Base-by-base conservation (phyloP, 2,113 vertebrate species). In the Osmerus mordax region DNA sequence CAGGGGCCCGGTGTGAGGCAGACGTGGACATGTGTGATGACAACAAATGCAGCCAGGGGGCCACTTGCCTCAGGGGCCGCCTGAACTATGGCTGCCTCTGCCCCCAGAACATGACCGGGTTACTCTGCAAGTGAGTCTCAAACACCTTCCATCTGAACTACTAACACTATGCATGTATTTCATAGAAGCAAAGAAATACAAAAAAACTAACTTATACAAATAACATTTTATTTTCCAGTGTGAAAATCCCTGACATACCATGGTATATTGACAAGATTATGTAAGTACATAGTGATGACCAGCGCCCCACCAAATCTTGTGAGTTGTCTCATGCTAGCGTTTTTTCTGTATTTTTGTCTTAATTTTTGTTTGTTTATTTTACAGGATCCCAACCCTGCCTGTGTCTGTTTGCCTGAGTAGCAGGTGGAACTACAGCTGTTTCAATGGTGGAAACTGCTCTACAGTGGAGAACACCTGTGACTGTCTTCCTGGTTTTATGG, bases 341-440 rank as follows among this genome's bases (percentile, higher is more conserved):
- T 53, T 11, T 11, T 47, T 47, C 41, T 47, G 41, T 47, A 47
- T 47, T 47, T 47, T 47, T 47, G 41, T 47, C 41, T 2, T 47
- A 47, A 47, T 11, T 47, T 36, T 5, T n/a, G 18, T 29, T 28
- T 67, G 60, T 32, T 65, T 16, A 77, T 32, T 69, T 60, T 80
- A 28, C 18, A 96, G 95, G 19, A 90, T 87, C 56, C 90, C 88
- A 73, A 87, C 82, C 82, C 77, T 95, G 60, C 95, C 95, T 0
- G 87, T 88, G 0, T 87, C 92, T 0, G 72, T 89, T 28, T 97
- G 96, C 79, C 87, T 84, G 60, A 92, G 94, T 0, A 86, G 89
- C 25, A 90, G 85, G 62, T 88, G 88, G 86, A 94, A 95, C 71
- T 92, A 95, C 76, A 95, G 92, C 1, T 98, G 97, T 77, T 96